A percentile compares a stretch with the other conserved stretches of the same genome.
Conservation (phyloP, 2,888 invertebrate genomes). For the Tanytarsus gracilentus region DNA sequence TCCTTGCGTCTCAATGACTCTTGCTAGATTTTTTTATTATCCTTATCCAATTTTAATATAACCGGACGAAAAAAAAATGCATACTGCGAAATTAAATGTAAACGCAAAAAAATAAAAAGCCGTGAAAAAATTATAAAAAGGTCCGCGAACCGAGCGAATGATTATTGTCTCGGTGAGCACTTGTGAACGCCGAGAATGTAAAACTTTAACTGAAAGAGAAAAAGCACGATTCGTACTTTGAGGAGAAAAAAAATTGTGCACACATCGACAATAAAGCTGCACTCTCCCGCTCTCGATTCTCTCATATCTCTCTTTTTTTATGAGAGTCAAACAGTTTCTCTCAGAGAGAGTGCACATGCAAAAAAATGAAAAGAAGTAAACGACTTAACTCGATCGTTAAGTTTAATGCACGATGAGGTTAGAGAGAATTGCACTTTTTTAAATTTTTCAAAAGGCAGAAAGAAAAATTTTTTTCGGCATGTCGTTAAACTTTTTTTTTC, state of each 20-base stretch:
- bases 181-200: conserved; percentile 26
- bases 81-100: conserved; percentile 1
- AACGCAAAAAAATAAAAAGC: conserved; percentile 19
- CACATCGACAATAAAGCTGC: background rate
- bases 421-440: conserved; percentile 26
- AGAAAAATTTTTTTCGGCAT: conserved; percentile 14
- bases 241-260: conserved; percentile 22
- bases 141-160: background rate
- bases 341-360: background rate
- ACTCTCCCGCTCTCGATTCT: background rate
- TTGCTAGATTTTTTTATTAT: no score
- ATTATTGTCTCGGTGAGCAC: background rate
- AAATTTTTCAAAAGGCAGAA: conserved; percentile 9
- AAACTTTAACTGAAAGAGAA: conserved; percentile 27
- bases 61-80: no score
- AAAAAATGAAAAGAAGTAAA: conserved; percentile 5
- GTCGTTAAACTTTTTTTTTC: conserved; percentile 9
- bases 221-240: conserved; percentile 25
- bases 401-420: conserved; percentile 18
- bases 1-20: background rate
- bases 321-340: background rate
- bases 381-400: conserved; percentile 3
- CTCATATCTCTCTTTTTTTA: background rate
- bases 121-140: background rate
- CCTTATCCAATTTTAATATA: no score